Conservation (phyloP, 1,140 invertebrate genomes). For the Linepithema humile region DNA sequence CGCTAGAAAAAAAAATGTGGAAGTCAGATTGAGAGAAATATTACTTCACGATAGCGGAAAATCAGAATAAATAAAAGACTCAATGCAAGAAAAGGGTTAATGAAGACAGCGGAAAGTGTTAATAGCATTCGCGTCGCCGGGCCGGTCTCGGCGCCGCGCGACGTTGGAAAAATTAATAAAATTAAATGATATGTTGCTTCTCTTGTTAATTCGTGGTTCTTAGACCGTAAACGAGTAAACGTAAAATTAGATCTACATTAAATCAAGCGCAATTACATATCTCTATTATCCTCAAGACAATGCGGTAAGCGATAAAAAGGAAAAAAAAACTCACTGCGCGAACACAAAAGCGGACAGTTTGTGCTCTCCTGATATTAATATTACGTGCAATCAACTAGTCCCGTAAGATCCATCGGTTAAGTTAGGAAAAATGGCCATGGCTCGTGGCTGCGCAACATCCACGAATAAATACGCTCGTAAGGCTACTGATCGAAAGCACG, state of each 20-base stretch:
- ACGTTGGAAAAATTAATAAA: conserved; percentile 79
- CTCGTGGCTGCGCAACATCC: background rate
- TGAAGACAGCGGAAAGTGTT: conserved; percentile 35
- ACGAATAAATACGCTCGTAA: conserved; percentile 54
- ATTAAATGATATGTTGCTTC: conserved; percentile 84
- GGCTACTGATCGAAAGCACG: conserved; percentile 76
- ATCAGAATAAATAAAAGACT: conserved; percentile 42
- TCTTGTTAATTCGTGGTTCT: conserved; percentile 81
- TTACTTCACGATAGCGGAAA: background rate
- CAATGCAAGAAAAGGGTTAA: background rate
- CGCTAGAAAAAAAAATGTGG: background rate
- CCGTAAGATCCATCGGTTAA: conserved; percentile 6
- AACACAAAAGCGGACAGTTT: background rate
- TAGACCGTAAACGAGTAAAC: conserved; percentile 68
- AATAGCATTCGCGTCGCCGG: conserved; percentile 2
- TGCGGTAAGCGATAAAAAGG: background rate
- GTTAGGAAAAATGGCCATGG: too few relatives aligned
- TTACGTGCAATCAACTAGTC: conserved; percentile 6
- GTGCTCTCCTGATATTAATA: background rate
- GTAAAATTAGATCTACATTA: conserved; percentile 77
- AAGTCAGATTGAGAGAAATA: background rate
- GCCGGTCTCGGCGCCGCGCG: conserved; percentile 24
- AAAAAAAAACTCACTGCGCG: background rate
- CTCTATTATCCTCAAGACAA: background rate
- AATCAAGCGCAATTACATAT: conserved; percentile 59